Evolutionary conservation across 1,140 invertebrate genomes (phyloP), one percentile per base, ranked within the genome.

Genomic region (Bactericera cockerelli): DNA sequence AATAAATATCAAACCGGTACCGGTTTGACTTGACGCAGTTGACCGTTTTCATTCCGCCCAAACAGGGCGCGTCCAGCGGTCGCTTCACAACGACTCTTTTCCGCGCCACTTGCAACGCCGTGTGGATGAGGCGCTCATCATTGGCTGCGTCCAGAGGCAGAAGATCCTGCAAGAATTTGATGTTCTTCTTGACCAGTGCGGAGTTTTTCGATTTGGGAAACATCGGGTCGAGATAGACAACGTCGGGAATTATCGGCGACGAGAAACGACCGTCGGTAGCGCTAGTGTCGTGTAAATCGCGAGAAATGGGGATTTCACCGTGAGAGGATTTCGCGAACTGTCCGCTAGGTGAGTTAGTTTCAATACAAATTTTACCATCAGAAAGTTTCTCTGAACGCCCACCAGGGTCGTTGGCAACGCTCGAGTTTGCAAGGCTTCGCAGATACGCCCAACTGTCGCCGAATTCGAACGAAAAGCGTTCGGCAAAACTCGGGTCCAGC

Each of bases 171-270:
- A 58, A 10, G 13, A 28, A 31, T 33, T 22, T 21, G n/a, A 36
- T 36, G 16, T 58, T 33, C 31, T 58, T 58, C 31, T 58, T 58
- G 14, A 58, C 56, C 8, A 58, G 22, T 2, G 56, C 56, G n/a
- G 26, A 36, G 19, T 58, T 58, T 33, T 58, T 26, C 22, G 19
- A 11, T 10, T 58, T 26, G 2, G 56, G 56, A 21, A 36, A 58
- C 56, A 58, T 58, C 14, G 56, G 56, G 22, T 58, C 56, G 3
- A 58, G 26, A 36, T 58, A 58, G 3, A 58, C 22, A 2, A 58
- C 56, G n/a, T 58, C 56, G 56, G 56, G 13, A 26, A 33, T 33
- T 31, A 6, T n/a, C 6, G 25, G 14, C 10, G 25, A 19, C 28
- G 28, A 31, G 28, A 31, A 13, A 6, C 28, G 28, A 31, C 28